phyloP scores from a whole-genome alignment of 2,113 vertebrate species.

The Hipposideros armiger region DNA sequence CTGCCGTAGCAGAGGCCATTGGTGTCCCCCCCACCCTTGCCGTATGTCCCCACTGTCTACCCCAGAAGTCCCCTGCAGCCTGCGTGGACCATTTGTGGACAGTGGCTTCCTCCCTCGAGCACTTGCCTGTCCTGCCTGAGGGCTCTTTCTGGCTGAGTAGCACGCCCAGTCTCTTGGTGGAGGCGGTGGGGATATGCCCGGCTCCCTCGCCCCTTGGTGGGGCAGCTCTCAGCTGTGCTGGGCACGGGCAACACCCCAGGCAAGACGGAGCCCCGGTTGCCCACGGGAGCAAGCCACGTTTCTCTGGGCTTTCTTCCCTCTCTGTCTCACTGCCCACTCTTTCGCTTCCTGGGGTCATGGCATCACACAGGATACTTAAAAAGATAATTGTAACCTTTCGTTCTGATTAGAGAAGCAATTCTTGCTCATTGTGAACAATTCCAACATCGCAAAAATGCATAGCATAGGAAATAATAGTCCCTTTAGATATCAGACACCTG shows the following conservation, averaged over 20 bases:
- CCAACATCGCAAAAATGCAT: not conserved
- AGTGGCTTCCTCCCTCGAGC: not conserved
- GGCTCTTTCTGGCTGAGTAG: not conserved
- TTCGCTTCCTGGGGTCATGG: not conserved
- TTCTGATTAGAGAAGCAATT: not conserved
- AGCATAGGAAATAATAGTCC: not conserved
- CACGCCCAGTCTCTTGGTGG: not conserved
- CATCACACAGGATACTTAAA: not conserved
- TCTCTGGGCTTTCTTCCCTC: not conserved
- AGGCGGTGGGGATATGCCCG: not conserved
- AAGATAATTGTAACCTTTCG: too few species aligned
- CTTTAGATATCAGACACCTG: not conserved
- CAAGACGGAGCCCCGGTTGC: accelerated
- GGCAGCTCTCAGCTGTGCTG: not conserved
- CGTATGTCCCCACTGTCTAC: not conserved
- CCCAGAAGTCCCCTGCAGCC: not conserved
- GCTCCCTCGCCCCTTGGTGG: accelerated
- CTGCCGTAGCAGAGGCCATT: not conserved
- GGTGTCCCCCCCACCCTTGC: not conserved
- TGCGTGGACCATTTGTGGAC: not conserved
- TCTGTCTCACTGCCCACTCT: not conserved
- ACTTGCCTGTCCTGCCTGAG: too few species aligned
- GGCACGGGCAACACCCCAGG: accelerated
- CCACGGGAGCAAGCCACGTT: not conserved
- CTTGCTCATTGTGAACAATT: not conserved